Base-by-base conservation (phyloP, 2,888 invertebrate species). In the Habroteleia sp. region DNA sequence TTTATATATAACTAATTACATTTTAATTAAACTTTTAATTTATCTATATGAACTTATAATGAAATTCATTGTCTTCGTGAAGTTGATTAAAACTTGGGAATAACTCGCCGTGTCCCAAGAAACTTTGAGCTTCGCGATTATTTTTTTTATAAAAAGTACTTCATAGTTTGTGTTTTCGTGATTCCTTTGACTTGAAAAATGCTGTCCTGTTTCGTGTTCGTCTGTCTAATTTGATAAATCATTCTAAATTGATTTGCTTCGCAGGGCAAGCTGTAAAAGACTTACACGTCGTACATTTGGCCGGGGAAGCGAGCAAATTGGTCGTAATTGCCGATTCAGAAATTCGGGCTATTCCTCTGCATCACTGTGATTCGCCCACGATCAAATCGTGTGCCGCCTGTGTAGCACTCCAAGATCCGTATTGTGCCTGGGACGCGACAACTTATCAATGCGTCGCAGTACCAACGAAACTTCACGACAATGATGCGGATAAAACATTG, bases 391-490 rank as follows among this genome's bases (percentile, higher is more conserved):
- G 90, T 90, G 93, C 94, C 77, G 93, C 94, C 80, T 99, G 99
- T 89, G 93, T 99, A 1, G 93, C 93, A 23, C 90, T 98, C 69
- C 97, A 97, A 90, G 99, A 99, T 90, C 99, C 99, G 0, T 97
- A 98, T 88, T 99, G 99, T 89, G 97, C 97, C 11, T 99, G 98
- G 98, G 95, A 97, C 87, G 92, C 93, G 3, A 89, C 89, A 41
- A 89, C 89, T 77, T 87, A 89, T 60, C 84, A 86, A n/a, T 92
- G 92, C 82, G 90, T 91, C 13, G 90, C 90, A 42, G 89, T 91
- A 33, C 90, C 90, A 76, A 89, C 89, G 4, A 89, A 91, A 84
- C 90, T 91, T 81, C 91, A 91, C 85, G 91, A 91, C 81, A 91
- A 91, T 84, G 91, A 92, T 35, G 92, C 87, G 54, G 88, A 85